Base-by-base conservation (phyloP, 2,888 invertebrate species). In the Ectobius pallidus region DNA sequence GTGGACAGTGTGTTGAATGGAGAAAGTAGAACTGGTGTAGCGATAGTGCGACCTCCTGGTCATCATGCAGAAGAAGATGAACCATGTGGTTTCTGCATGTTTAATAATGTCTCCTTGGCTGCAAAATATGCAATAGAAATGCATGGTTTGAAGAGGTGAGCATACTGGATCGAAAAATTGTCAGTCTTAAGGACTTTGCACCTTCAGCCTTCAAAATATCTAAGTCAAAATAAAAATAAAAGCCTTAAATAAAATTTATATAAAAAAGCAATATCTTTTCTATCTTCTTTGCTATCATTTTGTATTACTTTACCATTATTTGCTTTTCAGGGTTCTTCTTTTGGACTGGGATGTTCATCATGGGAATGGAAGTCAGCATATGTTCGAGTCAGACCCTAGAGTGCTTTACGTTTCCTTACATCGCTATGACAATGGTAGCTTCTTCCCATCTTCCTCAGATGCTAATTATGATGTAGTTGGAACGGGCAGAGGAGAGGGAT, bases 281-380 rank as follows among this genome's bases (percentile, higher is more conserved):
- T n/a, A n/a, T n/a, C n/a, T n/a, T n/a, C n/a, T n/a, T n/a, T n/a
- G n/a, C n/a, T n/a, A n/a, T n/a, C n/a, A n/a, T n/a, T n/a, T n/a
- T n/a, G n/a, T n/a, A n/a, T n/a, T n/a, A n/a, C n/a, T 30, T 61
- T 61, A 4, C 6, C 63, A 25, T n/a, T 49, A 30, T 62, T 61
- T 34, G 20, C 42, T 70, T 25, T 80, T 72, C 76, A 90, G 92
- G 49, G 84, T 91, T 7, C 79, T 94, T 52, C 90, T 98, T 69
- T 82, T 98, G 0, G 98, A 98, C 85, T 98, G 97, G 94, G 98
- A 98, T 82, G 92, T 98, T 2, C 97, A 98, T 80, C 97, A 98
- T 81, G 97, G 97, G 1, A 96, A 98, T 81, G 97, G 96, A 1
- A 95, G 93, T 9, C 95, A 95, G 82, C 87, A 89, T 62, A 89